Percentiles rank a stretch among this genome's conserved stretches.
These are phyloP conservation scores for Sinopyrophorus schimmeli DNA, from an alignment of 2,888 invertebrate genomes.

Conservation along the genomic window DNA sequence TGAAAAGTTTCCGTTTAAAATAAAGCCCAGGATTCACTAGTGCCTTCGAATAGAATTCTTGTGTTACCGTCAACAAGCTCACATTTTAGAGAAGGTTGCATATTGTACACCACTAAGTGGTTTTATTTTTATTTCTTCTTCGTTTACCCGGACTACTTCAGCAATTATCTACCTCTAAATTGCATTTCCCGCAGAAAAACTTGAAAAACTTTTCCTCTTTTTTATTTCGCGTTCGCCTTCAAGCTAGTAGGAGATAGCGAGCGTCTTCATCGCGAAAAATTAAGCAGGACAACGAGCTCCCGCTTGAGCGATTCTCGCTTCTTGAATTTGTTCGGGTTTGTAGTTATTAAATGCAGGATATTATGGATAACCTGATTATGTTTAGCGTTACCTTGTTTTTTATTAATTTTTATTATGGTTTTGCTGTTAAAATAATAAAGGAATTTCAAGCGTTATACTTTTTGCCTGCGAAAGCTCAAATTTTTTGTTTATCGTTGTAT, in stretches of 20 bases:
- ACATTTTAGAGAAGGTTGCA: constrained; percentile 6
- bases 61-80: constrained; percentile 11
- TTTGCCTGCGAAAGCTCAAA: too few species aligned
- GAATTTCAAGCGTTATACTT: neutral
- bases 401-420: constrained; percentile 12
- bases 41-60: neutral
- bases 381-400: constrained; percentile 12
- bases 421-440: neutral
- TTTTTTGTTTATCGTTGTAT: too few species aligned
- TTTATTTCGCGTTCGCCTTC: neutral
- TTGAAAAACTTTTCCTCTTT: constrained; percentile 2
- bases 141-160: constrained; percentile 11
- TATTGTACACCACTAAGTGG: constrained; percentile 18
- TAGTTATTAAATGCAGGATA: constrained; percentile 20
- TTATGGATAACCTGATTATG: constrained; percentile 18
- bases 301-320: constrained; percentile 16
- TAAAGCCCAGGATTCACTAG: constrained; percentile 7
- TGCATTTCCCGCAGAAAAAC: constrained; percentile 9
- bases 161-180: constrained; percentile 19
- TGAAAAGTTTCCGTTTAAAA: constrained; percentile 1
- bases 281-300: neutral
- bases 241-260: neutral
- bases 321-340: constrained; percentile 19
- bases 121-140: constrained; percentile 17
- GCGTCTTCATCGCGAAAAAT: constrained; percentile 2